Base-by-base conservation (phyloP, 2,113 vertebrate species). In the Dendropsophus ebraccatus region DNA sequence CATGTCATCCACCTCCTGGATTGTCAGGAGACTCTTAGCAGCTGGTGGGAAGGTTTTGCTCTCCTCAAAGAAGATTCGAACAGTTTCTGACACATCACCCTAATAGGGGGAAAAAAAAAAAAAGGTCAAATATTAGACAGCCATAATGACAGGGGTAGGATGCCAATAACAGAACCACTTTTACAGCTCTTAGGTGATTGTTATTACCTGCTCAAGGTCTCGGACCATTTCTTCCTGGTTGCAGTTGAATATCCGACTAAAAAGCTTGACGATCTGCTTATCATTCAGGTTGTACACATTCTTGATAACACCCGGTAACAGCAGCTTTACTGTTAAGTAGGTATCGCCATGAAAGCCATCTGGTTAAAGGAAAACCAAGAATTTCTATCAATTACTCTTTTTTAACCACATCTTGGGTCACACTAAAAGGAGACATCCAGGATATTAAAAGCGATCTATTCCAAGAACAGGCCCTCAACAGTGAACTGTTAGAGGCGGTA, bases 221-320 rank as follows among this genome's bases (percentile, higher is more conserved):
- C 94, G 95, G 85, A 98, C 91, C 98, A 99, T 99, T 73, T 96
- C 97, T 0, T 99, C 98, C 85, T 96, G 95, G 93, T 93, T 96
- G 91, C 96, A 96, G 88, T 93, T 96, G 91, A 99, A 97, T 84
- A 97, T 96, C 67, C 97, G 96, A 87, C 98, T 97, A 88, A 99
- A 99, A 67, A 99, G 96, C 90, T 99, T 99, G 25, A 98, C 97
- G 28, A 99, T 98, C 94, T 99, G 98, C 91, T 99, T 99, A 91
- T 99, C 98, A 0, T 97, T 99, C 86, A 99, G 94, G 94, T 99
- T 99, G 91, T 99, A 99, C 74, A 99, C 96, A 37, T 95, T 98
- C 91, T 99, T 99, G 62, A 99, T 91, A 45, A 99, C 97, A 0
- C 98, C 98, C 0, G 98, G 98, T 88, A 99, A 92, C 19, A 99